These are phyloP conservation scores for Pelodytes ibericus DNA, from an alignment of 2,797 vertebrate genomes.

Conservation along the genomic window DNA sequence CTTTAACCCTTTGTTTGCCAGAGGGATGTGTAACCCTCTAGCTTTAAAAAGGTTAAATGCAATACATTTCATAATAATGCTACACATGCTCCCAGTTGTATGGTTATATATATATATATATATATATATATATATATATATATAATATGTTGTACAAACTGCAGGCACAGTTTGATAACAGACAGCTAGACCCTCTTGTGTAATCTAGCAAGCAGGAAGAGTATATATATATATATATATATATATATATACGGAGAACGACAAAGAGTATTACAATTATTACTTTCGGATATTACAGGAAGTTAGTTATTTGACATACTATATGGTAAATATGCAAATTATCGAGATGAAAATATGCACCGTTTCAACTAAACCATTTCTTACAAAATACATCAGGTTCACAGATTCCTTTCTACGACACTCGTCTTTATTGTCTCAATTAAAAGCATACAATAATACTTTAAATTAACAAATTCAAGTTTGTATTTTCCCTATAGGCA, in stretches of 20 bases:
- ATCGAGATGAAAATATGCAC: too few relatives aligned
- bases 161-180: conserved; percentile 93
- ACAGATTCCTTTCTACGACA: too few relatives aligned
- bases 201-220: conserved; percentile 92
- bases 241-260: background rate
- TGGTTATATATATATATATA: background rate
- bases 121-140: conserved; percentile 3
- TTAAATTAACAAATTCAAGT: too few relatives aligned
- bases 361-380: too few relatives aligned
- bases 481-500: too few relatives aligned
- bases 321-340: too few relatives aligned
- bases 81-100: background rate
- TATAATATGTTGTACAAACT: conserved; percentile 84
- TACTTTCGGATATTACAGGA: too few relatives aligned
- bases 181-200: conserved; percentile 89
- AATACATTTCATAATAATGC: background rate
- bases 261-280: too few relatives aligned
- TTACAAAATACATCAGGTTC: too few relatives aligned
- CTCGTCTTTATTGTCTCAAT: too few relatives aligned
- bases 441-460: too few relatives aligned
- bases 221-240: conserved; percentile 57
- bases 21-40: background rate
- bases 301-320: too few relatives aligned
- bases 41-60: background rate
- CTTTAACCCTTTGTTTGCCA: conserved; percentile 52